Conservation (phyloP, 2,113 vertebrate genomes). For the Podiceps cristatus region DNA sequence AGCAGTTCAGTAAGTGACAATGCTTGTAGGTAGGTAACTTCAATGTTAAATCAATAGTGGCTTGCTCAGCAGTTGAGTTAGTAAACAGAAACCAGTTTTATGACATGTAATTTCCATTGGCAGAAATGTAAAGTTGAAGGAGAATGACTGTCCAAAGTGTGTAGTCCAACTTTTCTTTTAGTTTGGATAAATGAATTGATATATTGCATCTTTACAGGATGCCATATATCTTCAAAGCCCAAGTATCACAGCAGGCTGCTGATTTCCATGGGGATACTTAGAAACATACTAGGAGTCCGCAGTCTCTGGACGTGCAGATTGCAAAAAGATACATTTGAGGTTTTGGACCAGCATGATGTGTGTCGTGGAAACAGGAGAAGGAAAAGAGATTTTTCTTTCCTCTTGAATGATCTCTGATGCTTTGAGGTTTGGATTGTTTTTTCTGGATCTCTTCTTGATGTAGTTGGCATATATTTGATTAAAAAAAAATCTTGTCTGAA, state of each 20-base stretch:
- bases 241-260: background rate
- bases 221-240: background rate
- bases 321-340: background rate
- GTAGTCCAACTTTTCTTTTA: background rate
- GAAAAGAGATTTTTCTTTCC: conserved; percentile 6
- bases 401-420: background rate
- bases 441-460: background rate
- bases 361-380: background rate
- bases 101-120: conserved; percentile 16
- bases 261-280: background rate
- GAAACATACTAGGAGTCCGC: background rate
- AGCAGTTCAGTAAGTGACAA: background rate
- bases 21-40: background rate
- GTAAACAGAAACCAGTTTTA: background rate
- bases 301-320: background rate
- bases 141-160: background rate
- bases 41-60: background rate
- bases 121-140: background rate
- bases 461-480: background rate
- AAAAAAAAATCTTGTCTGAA: background rate
- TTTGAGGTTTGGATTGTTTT: conserved; percentile 35
- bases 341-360: background rate
- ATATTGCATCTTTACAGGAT: background rate
- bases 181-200: background rate
- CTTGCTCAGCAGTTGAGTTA: background rate